phyloP scores from a whole-genome alignment of 2,888 invertebrate genomes.

The Drosophila fungiperda region DNA sequence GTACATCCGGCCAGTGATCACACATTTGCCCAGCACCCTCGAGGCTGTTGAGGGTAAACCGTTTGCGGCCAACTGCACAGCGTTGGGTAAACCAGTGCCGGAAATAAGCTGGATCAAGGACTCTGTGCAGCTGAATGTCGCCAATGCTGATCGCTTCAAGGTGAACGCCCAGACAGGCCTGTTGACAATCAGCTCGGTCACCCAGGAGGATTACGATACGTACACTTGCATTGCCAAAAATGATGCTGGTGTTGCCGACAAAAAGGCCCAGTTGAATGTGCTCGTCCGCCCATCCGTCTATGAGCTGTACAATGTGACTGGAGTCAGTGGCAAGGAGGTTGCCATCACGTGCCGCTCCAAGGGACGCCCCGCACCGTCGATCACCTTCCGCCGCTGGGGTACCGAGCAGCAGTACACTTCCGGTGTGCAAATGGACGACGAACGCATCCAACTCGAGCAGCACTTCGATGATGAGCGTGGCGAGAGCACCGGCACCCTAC shows the following conservation, averaged over 20 bases:
- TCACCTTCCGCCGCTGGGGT: slow-evolving; percentile 92
- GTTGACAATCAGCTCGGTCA: slow-evolving; percentile 90
- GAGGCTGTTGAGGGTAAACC: slow-evolving; percentile 93
- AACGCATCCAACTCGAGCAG: slow-evolving; percentile 89
- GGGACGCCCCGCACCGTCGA: slow-evolving; percentile 92
- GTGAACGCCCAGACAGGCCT: slow-evolving; percentile 90
- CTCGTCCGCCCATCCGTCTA: slow-evolving; percentile 93
- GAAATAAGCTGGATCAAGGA: slow-evolving; percentile 93
- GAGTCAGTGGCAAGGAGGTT: slow-evolving; percentile 88
- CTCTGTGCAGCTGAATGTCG: slow-evolving; percentile 90
- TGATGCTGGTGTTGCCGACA: slow-evolving; percentile 90
- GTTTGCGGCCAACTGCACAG: slow-evolving; percentile 91
- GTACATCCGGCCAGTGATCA: slow-evolving; percentile 90
- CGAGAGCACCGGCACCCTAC: slow-evolving; percentile 89
- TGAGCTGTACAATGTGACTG: slow-evolving; percentile 91
- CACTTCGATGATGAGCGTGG: slow-evolving; percentile 86
- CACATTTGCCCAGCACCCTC: slow-evolving; percentile 87
- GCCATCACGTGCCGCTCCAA: slow-evolving; percentile 91
- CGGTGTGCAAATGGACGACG: slow-evolving; percentile 88
- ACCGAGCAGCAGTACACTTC: slow-evolving; percentile 87
- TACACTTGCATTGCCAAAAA: slow-evolving; percentile 94
- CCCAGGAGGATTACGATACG: slow-evolving; percentile 91
- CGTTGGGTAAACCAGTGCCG: slow-evolving; percentile 93
- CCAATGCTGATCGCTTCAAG: slow-evolving; percentile 87
- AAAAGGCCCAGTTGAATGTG: slow-evolving; percentile 89